Base-by-base conservation (phyloP, 2,888 invertebrate genomes). In the Calameuta idolon region DNA sequence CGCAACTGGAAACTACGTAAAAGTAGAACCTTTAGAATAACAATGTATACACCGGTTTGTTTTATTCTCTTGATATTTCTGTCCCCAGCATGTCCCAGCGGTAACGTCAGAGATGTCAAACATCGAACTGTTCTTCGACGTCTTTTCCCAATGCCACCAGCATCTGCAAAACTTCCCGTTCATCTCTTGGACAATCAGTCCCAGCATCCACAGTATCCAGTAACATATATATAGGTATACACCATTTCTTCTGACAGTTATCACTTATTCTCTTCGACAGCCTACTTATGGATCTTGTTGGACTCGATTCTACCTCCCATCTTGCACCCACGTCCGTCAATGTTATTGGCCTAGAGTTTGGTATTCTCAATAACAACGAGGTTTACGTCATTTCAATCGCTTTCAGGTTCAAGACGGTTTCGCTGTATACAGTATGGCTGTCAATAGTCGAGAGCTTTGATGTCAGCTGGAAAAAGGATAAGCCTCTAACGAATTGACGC, bases 61-160 rank as follows among this genome's bases (percentile, higher is more conserved):
- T 40, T 15, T 40, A 40, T 40, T 15, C 40, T 15, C 40, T 40
- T 15, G 4, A 40, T 40, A 40, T 15, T 40, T 40, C 4, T 40
- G 15, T 40, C 2, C 40, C 40, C 15, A 40, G 40, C 15, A 15
- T 23, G 55, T 23, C 15, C 23, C 5, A 23, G 37, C 12, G 37
- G 23, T 55, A 34, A 37, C 15, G 30, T n/a, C 30, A 68, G 31
- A 75, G 11, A 77, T 33, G 77, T 77, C 77, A 75, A 75, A 69
- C 69, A 69, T 77, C 75, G 71, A 77, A 77, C 75, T 71, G 74
- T 74, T 74, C 69, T 30, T 75, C 69, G n/a, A 34, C 74, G 75
- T 77, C 34, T 71, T 77, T 75, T 77, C n/a, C 75, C 40, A 77
- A 75, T 75, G 75, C 75, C 77, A 77, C 40, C 69, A 69, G 33